Evolutionary conservation across 2,113 vertebrate species (phyloP).

Genomic region (Danionella cerebrum): DNA sequence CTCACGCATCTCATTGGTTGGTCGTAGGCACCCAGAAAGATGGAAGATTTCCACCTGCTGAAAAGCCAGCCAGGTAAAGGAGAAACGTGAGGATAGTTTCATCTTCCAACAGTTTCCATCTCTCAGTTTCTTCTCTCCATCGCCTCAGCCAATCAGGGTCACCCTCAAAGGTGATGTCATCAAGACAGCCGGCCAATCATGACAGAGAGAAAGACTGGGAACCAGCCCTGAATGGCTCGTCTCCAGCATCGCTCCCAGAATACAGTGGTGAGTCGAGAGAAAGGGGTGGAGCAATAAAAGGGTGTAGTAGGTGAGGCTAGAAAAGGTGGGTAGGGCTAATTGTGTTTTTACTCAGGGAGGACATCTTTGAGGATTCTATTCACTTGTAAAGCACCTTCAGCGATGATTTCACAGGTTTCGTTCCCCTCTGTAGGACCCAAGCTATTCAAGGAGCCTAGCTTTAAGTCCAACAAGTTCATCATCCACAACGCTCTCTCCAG

Average conservation of each 20-base stretch:
- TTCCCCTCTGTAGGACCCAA: constrained; percentile 66
- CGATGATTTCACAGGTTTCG: background rate
- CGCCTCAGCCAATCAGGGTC: constrained; percentile 55
- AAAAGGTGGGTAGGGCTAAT: no score
- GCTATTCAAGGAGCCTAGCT: constrained; percentile 86
- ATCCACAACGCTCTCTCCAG: constrained; percentile 84
- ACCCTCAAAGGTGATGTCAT: constrained; percentile 67
- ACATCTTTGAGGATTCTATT: no score
- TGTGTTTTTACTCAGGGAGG: no score
- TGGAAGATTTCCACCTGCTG: background rate
- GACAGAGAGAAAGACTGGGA: constrained; percentile 78
- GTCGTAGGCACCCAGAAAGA: background rate
- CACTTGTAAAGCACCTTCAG: no score
- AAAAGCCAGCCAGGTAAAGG: constrained; percentile 21
- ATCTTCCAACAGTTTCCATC: background rate
- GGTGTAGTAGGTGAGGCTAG: no score
- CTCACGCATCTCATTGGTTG: no score
- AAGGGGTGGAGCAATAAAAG: background rate
- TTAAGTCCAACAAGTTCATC: constrained; percentile 91
- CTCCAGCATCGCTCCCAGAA: constrained; percentile 72
- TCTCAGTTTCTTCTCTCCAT: background rate
- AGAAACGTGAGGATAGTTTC: background rate
- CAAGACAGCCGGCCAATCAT: constrained; percentile 58
- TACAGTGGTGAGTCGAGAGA: constrained; percentile 71
- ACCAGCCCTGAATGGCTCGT: constrained; percentile 69